A percentile compares a stretch with the other conserved stretches of the same genome.
Conservation (phyloP, 2,113 vertebrate genomes). For the Chamaea fasciata region DNA sequence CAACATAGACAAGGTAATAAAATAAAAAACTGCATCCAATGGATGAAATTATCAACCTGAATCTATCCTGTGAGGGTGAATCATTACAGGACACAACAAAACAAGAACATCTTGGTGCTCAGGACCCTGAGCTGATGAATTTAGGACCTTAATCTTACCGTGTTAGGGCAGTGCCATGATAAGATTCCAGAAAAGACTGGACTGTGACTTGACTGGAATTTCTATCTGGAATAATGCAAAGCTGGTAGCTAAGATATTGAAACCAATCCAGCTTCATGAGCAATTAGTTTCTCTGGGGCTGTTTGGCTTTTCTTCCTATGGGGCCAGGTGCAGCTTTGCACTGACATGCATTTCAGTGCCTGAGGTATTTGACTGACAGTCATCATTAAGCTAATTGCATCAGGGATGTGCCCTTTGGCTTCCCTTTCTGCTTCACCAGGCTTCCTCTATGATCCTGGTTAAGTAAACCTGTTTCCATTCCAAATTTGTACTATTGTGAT, state of each 20-base stretch:
- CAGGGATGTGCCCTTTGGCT: background rate
- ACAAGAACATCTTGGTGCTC: background rate
- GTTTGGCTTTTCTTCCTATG: background rate
- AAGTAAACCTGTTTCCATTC: background rate
- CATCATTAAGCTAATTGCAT: background rate
- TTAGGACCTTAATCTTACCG: background rate
- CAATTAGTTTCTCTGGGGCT: background rate
- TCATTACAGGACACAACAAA: background rate
- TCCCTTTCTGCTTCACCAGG: background rate
- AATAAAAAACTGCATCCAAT: background rate
- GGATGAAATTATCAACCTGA: background rate
- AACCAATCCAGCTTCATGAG: background rate
- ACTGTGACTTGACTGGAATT: background rate
- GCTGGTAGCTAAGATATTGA: background rate
- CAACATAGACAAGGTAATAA: background rate
- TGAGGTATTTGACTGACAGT: background rate
- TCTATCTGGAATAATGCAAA: background rate
- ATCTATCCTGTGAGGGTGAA: background rate
- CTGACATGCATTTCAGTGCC: background rate
- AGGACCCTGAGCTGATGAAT: background rate
- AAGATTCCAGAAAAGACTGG: background rate
- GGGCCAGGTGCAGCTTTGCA: background rate
- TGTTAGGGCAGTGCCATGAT: background rate
- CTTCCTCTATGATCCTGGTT: background rate
- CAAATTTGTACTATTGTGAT: background rate